phyloP scores from a whole-genome alignment of 2,888 invertebrate species.

The Ectemnius continuus region DNA sequence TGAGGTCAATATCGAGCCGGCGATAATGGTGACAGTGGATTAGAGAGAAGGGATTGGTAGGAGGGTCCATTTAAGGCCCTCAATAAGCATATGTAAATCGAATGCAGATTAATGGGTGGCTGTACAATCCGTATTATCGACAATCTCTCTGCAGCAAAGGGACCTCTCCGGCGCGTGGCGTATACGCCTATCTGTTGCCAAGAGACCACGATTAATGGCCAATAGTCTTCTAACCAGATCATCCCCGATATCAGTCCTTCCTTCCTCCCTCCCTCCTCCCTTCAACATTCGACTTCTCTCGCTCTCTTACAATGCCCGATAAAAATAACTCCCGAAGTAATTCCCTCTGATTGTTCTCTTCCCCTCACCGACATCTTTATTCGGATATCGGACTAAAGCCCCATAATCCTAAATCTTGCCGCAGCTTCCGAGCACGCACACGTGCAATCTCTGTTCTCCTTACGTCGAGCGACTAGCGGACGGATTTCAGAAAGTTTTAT shows the following conservation, averaged over 20 bases:
- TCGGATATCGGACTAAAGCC: slow-evolving; percentile 10
- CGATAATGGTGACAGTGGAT: no score
- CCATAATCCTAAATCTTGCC: neutral
- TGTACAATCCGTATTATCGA: slow-evolving; percentile 4
- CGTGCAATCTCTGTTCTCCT: slow-evolving; percentile 1
- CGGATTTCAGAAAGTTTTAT: no score
- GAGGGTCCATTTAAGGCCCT: no score
- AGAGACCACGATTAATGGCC: slow-evolving; percentile 34
- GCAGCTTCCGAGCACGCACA: neutral
- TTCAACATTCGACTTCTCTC: slow-evolving; percentile 15
- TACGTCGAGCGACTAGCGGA: neutral
- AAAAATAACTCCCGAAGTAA: slow-evolving; percentile 24
- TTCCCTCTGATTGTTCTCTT: slow-evolving; percentile 25
- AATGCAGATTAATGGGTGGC: slow-evolving; percentile 16
- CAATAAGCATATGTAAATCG: slow-evolving; percentile 20
- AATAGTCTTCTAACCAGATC: slow-evolving; percentile 13
- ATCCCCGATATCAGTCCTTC: slow-evolving; percentile 14
- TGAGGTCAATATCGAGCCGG: no score
- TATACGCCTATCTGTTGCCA: slow-evolving; percentile 18
- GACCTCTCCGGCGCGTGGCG: slow-evolving; percentile 7
- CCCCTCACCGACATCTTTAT: slow-evolving; percentile 8
- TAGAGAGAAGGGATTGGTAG: no score
- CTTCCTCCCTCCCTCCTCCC: neutral
- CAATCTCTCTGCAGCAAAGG: slow-evolving; percentile 37
- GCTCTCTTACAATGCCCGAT: neutral